Conservation (phyloP, 2,888 invertebrate genomes). For the Drosophila monieri region DNA sequence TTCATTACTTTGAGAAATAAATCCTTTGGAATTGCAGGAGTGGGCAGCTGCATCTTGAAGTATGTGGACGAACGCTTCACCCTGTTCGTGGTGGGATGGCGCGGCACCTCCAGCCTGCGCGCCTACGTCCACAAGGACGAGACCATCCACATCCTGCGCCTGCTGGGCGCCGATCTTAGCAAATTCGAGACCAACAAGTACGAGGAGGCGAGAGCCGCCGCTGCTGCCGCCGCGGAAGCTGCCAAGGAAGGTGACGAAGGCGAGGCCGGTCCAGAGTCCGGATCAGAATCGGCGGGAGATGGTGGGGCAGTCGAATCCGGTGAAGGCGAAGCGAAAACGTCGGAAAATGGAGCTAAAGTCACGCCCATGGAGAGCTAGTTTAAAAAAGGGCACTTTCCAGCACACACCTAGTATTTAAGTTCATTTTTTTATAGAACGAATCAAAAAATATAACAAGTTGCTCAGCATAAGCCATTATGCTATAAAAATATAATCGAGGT, state of each 20-base stretch:
- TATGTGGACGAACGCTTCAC: conserved; percentile 86
- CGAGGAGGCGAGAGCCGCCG: conserved; percentile 85
- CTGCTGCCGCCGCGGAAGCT: conserved; percentile 57
- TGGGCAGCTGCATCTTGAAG: conserved; percentile 91
- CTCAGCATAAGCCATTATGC: background rate
- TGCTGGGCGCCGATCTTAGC: conserved; percentile 93
- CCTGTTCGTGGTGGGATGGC: conserved; percentile 94
- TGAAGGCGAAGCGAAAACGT: background rate
- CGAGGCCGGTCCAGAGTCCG: background rate
- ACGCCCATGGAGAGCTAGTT: conserved; percentile 6
- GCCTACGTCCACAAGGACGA: conserved; percentile 95
- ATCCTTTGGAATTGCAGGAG: conserved; percentile 66
- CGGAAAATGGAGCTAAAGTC: background rate
- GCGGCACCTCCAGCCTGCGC: conserved; percentile 93
- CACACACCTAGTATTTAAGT: background rate
- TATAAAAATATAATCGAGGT: background rate
- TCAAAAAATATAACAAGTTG: background rate
- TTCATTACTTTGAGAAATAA: background rate
- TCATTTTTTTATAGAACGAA: background rate
- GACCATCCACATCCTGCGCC: conserved; percentile 92
- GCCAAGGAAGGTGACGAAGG: conserved; percentile 2
- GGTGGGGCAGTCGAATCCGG: background rate
- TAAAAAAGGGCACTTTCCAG: background rate
- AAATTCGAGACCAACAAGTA: conserved; percentile 89
- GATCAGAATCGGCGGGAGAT: background rate